Conservation (phyloP, 2,797 vertebrate species). For the Rhyacichthys aspro region DNA sequence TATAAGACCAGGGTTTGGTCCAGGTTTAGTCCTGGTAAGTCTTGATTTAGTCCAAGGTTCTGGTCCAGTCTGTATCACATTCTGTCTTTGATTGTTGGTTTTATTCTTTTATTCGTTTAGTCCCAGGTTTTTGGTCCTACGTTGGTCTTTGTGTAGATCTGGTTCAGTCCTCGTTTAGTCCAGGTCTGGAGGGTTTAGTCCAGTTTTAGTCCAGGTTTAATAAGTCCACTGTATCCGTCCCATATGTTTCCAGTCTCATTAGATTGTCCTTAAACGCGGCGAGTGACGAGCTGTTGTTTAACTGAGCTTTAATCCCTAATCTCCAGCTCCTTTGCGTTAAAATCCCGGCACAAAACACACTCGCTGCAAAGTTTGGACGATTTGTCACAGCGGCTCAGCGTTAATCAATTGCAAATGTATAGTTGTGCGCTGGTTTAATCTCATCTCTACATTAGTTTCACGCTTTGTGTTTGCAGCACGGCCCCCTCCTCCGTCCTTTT, state of each 20-base stretch:
- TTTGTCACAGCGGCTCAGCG: conserved; percentile 76
- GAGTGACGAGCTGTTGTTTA: conserved; percentile 54
- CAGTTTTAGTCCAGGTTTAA: no score
- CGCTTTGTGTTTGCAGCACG: conserved; percentile 63
- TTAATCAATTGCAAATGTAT: conserved; percentile 81
- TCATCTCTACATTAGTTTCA: conserved; percentile 84
- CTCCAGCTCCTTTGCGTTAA: conserved; percentile 69
- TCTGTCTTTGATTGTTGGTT: no score
- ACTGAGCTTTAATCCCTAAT: conserved; percentile 83
- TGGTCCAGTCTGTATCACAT: no score
- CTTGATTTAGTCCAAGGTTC: no score
- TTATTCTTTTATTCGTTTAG: no score
- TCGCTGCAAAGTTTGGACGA: conserved; percentile 66
- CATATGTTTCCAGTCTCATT: not conserved
- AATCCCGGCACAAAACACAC: conserved; percentile 76
- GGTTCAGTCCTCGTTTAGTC: no score
- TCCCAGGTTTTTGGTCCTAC: no score
- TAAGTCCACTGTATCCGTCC: not conserved
- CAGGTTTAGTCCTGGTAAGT: no score
- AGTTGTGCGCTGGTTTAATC: conserved; percentile 82
- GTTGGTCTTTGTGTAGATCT: no score
- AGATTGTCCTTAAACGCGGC: no score
- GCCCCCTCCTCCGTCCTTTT: conserved; percentile 22
- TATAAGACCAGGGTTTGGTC: no score
- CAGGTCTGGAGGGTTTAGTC: no score